Conservation (phyloP, 2,888 invertebrate species). For the Euplexia lucipara region DNA sequence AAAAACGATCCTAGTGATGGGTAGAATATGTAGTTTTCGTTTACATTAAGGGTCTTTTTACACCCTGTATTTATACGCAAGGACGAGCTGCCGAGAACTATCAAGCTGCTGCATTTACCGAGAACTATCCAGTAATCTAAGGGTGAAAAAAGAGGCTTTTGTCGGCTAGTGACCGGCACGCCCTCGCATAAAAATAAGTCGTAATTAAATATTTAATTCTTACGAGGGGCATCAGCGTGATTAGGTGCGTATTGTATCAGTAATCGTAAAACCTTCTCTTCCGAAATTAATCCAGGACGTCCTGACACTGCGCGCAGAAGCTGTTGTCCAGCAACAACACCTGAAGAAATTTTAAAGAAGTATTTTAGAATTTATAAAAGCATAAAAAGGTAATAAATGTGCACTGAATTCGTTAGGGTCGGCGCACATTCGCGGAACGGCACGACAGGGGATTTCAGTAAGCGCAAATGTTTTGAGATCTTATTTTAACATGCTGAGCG, state of each 20-base stretch:
- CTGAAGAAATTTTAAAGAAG: constrained; percentile 63
- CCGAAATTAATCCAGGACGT: constrained; percentile 82
- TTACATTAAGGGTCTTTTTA: too few relatives aligned
- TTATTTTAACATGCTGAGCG: too few relatives aligned
- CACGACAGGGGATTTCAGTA: too few relatives aligned
- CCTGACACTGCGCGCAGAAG: constrained; percentile 77
- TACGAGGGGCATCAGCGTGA: constrained; percentile 80
- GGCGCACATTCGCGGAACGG: too few relatives aligned
- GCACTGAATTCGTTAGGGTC: constrained; percentile 51
- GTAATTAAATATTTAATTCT: constrained; percentile 34
- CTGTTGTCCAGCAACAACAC: constrained; percentile 83
- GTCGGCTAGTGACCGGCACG: neutral
- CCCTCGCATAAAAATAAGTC: constrained; percentile 1
- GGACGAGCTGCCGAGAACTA: neutral
- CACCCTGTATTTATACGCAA: too few relatives aligned
- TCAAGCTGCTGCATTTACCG: too few relatives aligned
- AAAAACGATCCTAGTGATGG: too few relatives aligned
- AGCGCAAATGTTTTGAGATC: too few relatives aligned
- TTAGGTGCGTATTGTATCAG: constrained; percentile 80
- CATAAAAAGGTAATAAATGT: neutral
- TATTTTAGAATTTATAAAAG: neutral
- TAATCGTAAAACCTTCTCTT: constrained; percentile 82
- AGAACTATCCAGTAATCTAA: too few relatives aligned
- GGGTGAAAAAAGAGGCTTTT: too few relatives aligned
- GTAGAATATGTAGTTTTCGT: too few relatives aligned